Conservation (phyloP, 2,888 invertebrate species). For the Yponomeuta evonymella region DNA sequence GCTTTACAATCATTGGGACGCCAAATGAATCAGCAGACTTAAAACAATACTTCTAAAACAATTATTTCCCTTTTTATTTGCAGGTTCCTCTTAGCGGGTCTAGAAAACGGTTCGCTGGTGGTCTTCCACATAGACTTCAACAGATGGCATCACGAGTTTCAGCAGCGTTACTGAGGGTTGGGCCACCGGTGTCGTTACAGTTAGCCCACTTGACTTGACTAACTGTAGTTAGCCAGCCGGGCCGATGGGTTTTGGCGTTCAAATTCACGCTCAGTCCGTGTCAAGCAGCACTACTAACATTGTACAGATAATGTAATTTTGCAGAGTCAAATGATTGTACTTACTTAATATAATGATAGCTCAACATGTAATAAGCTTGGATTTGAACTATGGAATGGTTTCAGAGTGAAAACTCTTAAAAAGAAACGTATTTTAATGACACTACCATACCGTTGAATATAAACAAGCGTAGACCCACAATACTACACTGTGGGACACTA, state of each 20-base stretch:
- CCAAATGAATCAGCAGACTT: too few species aligned
- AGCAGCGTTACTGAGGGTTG: constrained; percentile 87
- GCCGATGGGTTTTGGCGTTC: not conserved
- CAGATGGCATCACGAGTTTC: constrained; percentile 97
- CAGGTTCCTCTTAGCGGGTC: constrained; percentile 96
- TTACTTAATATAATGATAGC: too few species aligned
- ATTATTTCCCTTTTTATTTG: constrained; percentile 28
- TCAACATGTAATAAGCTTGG: not conserved
- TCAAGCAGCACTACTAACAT: not conserved
- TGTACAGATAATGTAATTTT: not conserved
- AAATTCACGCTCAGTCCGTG: not conserved
- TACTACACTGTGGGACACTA: not conserved
- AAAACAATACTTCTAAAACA: too few species aligned
- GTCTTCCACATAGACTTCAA: constrained; percentile 99
- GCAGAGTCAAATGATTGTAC: too few species aligned
- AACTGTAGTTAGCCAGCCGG: not conserved
- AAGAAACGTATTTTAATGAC: not conserved
- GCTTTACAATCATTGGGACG: not conserved
- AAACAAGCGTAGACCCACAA: not conserved
- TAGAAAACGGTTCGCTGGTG: constrained; percentile 97
- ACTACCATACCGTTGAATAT: not conserved
- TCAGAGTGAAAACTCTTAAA: not conserved
- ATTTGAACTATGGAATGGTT: not conserved
- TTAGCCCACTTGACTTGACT: not conserved
- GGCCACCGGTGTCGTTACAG: constrained; percentile 2